Evolutionary conservation across 1,140 invertebrate species (phyloP).

Genomic region (Sarcophaga peregrina): DNA sequence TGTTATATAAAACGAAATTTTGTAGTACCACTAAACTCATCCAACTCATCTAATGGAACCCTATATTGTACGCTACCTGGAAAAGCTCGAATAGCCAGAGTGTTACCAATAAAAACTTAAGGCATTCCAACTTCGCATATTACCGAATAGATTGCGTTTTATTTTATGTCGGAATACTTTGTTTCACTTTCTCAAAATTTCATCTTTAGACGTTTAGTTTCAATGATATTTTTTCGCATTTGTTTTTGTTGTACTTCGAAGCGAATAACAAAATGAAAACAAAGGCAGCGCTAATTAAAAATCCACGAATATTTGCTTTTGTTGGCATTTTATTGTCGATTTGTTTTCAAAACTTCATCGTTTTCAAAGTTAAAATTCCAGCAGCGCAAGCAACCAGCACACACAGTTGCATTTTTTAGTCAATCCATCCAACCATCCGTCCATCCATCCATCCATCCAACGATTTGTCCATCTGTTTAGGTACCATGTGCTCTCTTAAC

Average conservation of each 20-base stretch:
- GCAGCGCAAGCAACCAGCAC: constrained; percentile 19
- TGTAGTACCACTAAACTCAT: too few species aligned
- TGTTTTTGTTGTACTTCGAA: constrained; percentile 45
- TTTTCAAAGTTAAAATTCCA: constrained; percentile 5
- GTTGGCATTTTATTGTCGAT: neutral
- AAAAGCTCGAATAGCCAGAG: too few species aligned
- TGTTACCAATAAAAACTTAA: too few species aligned
- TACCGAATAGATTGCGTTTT: neutral
- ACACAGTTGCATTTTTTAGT: constrained; percentile 15
- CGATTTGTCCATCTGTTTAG: neutral
- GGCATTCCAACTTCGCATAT: too few species aligned
- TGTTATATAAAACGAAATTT: too few species aligned
- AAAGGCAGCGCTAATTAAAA: constrained; percentile 65
- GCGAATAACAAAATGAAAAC: constrained; percentile 62
- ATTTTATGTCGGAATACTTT: constrained; percentile 18
- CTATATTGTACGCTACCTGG: too few species aligned
- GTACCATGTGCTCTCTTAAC: neutral
- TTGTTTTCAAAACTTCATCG: neutral
- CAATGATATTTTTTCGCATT: neutral
- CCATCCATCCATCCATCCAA: neutral
- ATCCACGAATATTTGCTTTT: constrained; percentile 50
- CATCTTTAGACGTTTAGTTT: neutral
- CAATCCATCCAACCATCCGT: neutral
- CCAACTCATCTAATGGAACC: too few species aligned
- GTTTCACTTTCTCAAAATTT: neutral